Conservation (phyloP, 2,113 vertebrate genomes). For the Electrona antarctica region DNA sequence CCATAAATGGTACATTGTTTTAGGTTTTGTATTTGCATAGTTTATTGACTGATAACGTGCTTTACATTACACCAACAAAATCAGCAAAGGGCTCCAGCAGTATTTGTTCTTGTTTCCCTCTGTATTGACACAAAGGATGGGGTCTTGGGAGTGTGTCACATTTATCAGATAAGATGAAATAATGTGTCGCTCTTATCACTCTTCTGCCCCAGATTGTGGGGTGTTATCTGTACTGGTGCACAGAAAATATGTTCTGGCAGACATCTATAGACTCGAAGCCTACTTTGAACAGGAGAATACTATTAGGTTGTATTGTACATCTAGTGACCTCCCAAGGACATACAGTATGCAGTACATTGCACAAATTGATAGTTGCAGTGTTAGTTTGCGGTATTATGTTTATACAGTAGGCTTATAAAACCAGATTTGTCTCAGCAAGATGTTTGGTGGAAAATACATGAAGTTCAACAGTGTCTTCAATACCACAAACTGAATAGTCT, state of each 20-base stretch:
- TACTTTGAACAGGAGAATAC: constrained; percentile 12
- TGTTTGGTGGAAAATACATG: neutral
- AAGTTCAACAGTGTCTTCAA: neutral
- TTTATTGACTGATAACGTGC: no score
- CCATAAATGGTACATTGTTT: neutral
- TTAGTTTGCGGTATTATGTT: neutral
- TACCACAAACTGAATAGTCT: neutral
- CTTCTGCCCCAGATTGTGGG: neutral
- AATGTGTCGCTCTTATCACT: constrained; percentile 50
- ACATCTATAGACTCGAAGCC: neutral
- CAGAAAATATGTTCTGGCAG: constrained; percentile 8
- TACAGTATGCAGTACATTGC: neutral
- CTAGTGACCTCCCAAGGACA: neutral
- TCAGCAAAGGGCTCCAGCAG: constrained; percentile 12
- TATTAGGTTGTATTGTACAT: constrained; percentile 25
- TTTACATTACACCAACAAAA: no score
- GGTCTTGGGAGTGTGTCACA: constrained; percentile 43
- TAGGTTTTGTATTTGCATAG: no score
- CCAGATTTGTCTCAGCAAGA: neutral
- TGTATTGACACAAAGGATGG: constrained; percentile 40
- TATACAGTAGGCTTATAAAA: neutral
- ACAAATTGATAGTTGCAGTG: neutral
- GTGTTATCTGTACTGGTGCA: constrained; percentile 19
- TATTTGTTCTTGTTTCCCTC: constrained; percentile 51
- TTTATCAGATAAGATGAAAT: constrained; percentile 13